These are phyloP conservation scores for Pecten maximus DNA, from an alignment of 2,888 invertebrate genomes.

Conservation along the genomic window DNA sequence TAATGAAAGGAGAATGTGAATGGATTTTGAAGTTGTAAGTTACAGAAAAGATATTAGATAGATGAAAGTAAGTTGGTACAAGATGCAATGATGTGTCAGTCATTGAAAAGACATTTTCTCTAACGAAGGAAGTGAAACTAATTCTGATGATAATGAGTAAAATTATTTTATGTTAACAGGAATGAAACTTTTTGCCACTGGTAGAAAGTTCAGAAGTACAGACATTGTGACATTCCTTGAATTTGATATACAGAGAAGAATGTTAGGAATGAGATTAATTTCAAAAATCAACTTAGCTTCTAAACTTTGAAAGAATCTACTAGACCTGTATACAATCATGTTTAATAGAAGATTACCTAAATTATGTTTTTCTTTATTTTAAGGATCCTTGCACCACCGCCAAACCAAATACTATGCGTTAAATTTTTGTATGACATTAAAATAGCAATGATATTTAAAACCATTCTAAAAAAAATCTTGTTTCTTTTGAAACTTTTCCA, in stretches of 20 bases:
- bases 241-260: not conserved
- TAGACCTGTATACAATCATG: not conserved
- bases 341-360: not conserved
- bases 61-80: not conserved
- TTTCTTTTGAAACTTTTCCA: too few species aligned
- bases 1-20: not conserved
- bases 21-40: too few species aligned
- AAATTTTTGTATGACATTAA: too few species aligned
- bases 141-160: not conserved
- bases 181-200: not conserved
- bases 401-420: too few species aligned
- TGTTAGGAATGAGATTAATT: not conserved
- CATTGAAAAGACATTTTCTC: not conserved
- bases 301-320: not conserved
- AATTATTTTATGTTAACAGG: not conserved
- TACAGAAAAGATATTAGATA: not conserved
- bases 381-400: too few species aligned
- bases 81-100: not conserved
- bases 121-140: not conserved
- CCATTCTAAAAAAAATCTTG: too few species aligned
- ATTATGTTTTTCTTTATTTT: too few species aligned
- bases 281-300: not conserved
- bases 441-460: too few species aligned
- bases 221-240: not conserved
- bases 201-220: not conserved